Evolutionary conservation across 2,797 vertebrate genomes (phyloP), one percentile per base, ranked within the genome.

Genomic region (Alectoris magna): DNA sequence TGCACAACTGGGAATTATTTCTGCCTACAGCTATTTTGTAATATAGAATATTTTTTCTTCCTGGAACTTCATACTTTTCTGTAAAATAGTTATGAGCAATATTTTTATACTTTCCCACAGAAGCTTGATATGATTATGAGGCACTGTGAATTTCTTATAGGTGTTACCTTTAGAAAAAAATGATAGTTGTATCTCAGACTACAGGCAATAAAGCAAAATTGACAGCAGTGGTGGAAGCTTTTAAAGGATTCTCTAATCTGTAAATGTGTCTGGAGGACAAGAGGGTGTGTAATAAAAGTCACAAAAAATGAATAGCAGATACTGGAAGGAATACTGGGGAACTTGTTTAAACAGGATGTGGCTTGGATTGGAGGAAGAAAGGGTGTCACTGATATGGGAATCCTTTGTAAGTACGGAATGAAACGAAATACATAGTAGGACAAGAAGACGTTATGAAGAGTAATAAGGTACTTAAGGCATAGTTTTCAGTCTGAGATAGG

Each of bases 151-250:
- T 84, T 87, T 87, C 43, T 86, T 93, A 2, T 73, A 43, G 68
- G 55, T 69, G 24, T 63, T 56, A 87, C 64, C 24, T 88, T 87
- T 74, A 81, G 51, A 29, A 63, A 78, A 78, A 93, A 93, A 62
- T n/a, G 4, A 19, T 26, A 78, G 36, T 24, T 75, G 8, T 72
- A 21, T 90, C 78, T 88, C 46, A 34, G 29, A 26, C 43, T 76
- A 69, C 43, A 76, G 70, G 58, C 31, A 69, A 90, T 34, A 74
- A 34, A 77, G 69, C 36, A 44, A 77, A 70, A 16, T 27, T 87
- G 63, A 18, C 64, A 95, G 31, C 55, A 69, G 59, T 10, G 14
- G 17, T 72, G 23, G 29, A 56, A 80, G 13, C 58, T 81, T 93
- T 70, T 56, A 29, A 81, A 67, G 26, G 43, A 27, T 60, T 67